Conservation (phyloP, 2,888 invertebrate genomes). For the Plusia festucae region DNA sequence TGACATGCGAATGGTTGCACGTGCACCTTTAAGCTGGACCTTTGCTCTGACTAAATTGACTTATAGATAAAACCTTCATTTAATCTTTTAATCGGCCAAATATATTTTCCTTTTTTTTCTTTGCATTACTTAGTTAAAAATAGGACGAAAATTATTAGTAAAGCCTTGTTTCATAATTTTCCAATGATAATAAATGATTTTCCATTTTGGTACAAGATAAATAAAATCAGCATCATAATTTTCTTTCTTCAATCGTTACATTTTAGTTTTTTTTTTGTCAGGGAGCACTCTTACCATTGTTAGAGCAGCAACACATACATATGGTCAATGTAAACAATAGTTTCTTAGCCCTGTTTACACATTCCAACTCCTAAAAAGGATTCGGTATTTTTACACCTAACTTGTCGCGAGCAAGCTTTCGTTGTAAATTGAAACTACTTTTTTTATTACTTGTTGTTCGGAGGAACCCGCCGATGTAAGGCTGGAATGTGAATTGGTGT, state of each 20-base stretch:
- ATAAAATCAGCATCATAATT: background rate
- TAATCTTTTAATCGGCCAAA: background rate
- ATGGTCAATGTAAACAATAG: constrained; percentile 50
- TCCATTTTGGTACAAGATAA: background rate
- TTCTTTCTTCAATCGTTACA: background rate
- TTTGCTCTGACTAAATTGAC: background rate
- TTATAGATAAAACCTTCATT: background rate
- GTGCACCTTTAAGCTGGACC: constrained; percentile 2
- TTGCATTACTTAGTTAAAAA: no score
- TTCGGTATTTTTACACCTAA: constrained; percentile 59
- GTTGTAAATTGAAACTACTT: constrained; percentile 36
- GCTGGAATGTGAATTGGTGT: constrained; percentile 38
- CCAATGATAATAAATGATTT: background rate
- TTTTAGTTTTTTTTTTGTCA: constrained; percentile 7
- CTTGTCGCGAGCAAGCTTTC: constrained; percentile 44
- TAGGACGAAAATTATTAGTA: no score
- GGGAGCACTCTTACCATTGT: constrained; percentile 15
- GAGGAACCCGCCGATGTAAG: constrained; percentile 21
- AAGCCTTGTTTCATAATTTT: no score
- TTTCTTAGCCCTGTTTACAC: constrained; percentile 58
- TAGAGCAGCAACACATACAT: constrained; percentile 18
- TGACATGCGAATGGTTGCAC: constrained; percentile 7
- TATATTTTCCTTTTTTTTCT: no score
- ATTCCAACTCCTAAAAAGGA: constrained; percentile 58
- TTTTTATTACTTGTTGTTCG: constrained; percentile 43